Evolutionary conservation across 1,140 invertebrate species (phyloP).

Genomic region (Antheraea pernyi): DNA sequence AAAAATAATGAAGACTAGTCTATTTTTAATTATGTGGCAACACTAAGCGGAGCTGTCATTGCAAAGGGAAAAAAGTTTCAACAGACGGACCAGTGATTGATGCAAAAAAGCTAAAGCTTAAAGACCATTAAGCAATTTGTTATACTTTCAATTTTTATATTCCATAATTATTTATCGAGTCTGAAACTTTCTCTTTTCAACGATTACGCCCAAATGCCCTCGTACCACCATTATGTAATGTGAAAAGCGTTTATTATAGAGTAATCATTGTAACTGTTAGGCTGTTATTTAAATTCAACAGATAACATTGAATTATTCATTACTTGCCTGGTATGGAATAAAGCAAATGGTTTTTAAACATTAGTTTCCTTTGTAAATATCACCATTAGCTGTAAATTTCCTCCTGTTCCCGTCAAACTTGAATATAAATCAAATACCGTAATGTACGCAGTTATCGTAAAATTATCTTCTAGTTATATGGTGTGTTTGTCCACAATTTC

Average conservation of each 20-base stretch:
- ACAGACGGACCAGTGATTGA: constrained; percentile 30
- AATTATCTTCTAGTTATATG: too few relatives aligned
- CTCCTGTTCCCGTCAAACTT: too few relatives aligned
- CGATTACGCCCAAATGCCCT: constrained; percentile 8
- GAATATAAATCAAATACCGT: too few relatives aligned
- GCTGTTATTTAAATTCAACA: background rate
- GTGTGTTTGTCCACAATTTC: too few relatives aligned
- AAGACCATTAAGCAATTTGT: constrained; percentile 44
- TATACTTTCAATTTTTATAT: constrained; percentile 54
- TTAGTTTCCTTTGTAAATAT: too few relatives aligned
- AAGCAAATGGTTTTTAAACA: too few relatives aligned
- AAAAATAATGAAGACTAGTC: background rate
- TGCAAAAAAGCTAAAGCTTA: constrained; percentile 31
- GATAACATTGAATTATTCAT: background rate
- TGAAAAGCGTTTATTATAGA: constrained; percentile 14
- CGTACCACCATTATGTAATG: constrained; percentile 20
- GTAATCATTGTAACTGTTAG: background rate
- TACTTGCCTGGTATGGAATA: too few relatives aligned
- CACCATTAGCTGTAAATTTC: too few relatives aligned
- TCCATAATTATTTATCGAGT: constrained; percentile 45
- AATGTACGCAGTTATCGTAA: too few relatives aligned
- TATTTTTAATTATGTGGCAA: background rate
- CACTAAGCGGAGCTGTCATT: background rate
- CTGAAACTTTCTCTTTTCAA: constrained; percentile 50
- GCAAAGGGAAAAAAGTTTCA: background rate